Percentiles rank a stretch among this genome's conserved stretches.
These are phyloP conservation scores for Acrocephalus scirpaceus DNA, from an alignment of 2,797 vertebrate species.

Conservation along the genomic window DNA sequence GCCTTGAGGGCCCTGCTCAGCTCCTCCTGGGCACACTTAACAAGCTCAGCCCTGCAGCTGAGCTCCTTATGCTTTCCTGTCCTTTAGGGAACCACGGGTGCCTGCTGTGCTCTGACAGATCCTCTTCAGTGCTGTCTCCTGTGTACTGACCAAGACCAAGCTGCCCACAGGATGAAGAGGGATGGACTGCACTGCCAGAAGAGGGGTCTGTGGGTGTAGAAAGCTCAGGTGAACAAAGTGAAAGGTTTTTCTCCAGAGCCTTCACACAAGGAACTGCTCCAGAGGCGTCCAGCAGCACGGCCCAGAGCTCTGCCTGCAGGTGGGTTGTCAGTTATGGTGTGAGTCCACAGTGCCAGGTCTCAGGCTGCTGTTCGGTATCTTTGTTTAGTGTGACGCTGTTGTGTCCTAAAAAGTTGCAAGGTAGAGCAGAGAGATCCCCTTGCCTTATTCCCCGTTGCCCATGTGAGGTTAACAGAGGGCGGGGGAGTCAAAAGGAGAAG, in stretches of 20 bases:
- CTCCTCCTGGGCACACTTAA: background rate
- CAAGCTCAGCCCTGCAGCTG: fast-evolving
- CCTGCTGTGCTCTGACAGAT: background rate
- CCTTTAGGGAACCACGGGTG: fast-evolving
- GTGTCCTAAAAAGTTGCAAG: background rate
- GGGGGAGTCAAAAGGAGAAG: background rate
- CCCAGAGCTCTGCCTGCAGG: background rate
- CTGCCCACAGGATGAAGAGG: background rate
- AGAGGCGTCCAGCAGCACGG: fast-evolving
- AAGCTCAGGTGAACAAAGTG: background rate
- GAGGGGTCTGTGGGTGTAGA: fast-evolving
- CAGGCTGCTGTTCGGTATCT: background rate
- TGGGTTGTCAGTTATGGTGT: fast-evolving
- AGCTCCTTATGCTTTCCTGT: background rate
- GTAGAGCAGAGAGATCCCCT: background rate
- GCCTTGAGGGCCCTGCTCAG: background rate
- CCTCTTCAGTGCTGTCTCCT: fast-evolving
- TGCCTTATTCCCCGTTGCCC: background rate
- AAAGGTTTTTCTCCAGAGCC: background rate
- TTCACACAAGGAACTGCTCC: fast-evolving
- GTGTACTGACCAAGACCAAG: background rate
- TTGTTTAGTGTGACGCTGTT: background rate
- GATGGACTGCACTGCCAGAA: background rate
- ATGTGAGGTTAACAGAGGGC: background rate
- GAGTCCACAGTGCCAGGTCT: background rate